Base-by-base conservation (phyloP, 1,140 invertebrate species). In the Neodiprion lecontei region DNA sequence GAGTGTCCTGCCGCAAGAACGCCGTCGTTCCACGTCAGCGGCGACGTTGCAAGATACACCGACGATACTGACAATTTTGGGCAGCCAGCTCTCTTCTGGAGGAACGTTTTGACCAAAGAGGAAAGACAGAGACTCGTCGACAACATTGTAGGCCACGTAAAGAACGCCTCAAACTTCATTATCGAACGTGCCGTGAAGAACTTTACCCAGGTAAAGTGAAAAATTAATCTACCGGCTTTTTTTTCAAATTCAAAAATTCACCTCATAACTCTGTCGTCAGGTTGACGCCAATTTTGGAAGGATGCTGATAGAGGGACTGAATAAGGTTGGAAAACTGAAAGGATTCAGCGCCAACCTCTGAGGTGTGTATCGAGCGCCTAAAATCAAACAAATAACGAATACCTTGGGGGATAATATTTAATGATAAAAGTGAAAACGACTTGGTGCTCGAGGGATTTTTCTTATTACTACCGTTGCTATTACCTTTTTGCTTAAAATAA, bases 11-110 rank as follows among this genome's bases (percentile, higher is more conserved):
- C 75, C 0, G 83, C 79, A 9, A 82, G 77, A 49, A 17, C 83
- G 1, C 90, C 91, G 10, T 82, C 85, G 14, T 91, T 90, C 78
- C 83, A 87, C 9, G 79, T 91, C 1, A 85, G 80, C n/a, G 93
- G 93, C 1, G 92, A 93, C 76, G 90, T 91, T 28, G 90, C 93
- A 77, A 91, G 97, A 69, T 95, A 94, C 84, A 95, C 98, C 65
- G 92, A 91, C 3, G 92, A 96, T 82, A 96, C 97, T 77, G 97
- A 99, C 81, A 98, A 99, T 86, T 99, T 93, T 86, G 90, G 91
- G 1, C 98, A 99, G 88, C 92, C 93, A 0, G 91, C 90, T 11
- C 80, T 88, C 9, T 98, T 99, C 88, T 99, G 94, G 91, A 92
- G 91, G 40, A 93, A 96, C 78, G 93, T 95, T 1, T 89, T 99